Conservation (phyloP, 2,113 vertebrate genomes). For the Solea senegalensis region DNA sequence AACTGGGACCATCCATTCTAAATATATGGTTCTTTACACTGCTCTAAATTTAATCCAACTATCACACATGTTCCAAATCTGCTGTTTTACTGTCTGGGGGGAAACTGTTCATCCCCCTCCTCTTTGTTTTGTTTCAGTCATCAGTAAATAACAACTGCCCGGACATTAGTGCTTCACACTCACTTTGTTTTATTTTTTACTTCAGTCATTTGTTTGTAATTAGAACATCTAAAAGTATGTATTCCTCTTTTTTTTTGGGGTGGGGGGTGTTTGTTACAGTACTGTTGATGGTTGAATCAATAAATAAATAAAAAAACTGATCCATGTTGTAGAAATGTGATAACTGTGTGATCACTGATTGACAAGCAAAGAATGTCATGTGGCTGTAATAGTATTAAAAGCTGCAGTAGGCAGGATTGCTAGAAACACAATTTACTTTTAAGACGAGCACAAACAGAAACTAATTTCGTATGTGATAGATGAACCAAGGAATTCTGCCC, state of each 20-base stretch:
- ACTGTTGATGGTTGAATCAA: slow-evolving; percentile 73
- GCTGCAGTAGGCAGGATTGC: too few species aligned
- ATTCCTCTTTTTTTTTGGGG: slow-evolving; percentile 42
- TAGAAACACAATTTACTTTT: too few species aligned
- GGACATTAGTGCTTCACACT: slow-evolving; percentile 25
- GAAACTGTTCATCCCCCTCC: slow-evolving; percentile 18
- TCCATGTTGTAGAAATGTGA: slow-evolving; percentile 38
- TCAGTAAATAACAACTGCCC: slow-evolving; percentile 37
- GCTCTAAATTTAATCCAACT: slow-evolving; percentile 36
- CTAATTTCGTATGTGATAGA: too few species aligned
- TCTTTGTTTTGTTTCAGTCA: slow-evolving; percentile 15
- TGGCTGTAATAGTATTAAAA: too few species aligned
- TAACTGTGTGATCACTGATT: background rate
- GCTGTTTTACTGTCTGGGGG: slow-evolving; percentile 35
- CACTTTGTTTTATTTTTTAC: slow-evolving; percentile 1
- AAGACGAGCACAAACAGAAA: too few species aligned
- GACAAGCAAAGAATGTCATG: too few species aligned
- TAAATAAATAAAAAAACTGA: slow-evolving; percentile 69
- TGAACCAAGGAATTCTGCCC: too few species aligned
- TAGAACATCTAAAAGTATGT: slow-evolving; percentile 66
- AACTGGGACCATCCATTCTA: slow-evolving; percentile 15
- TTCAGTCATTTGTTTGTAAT: slow-evolving; percentile 65
- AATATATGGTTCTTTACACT: slow-evolving; percentile 39
- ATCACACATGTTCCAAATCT: slow-evolving; percentile 22
- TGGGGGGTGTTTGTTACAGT: slow-evolving; percentile 74